These are phyloP conservation scores for Ligdia adustata DNA, from an alignment of 2,888 invertebrate species.

Conservation along the genomic window DNA sequence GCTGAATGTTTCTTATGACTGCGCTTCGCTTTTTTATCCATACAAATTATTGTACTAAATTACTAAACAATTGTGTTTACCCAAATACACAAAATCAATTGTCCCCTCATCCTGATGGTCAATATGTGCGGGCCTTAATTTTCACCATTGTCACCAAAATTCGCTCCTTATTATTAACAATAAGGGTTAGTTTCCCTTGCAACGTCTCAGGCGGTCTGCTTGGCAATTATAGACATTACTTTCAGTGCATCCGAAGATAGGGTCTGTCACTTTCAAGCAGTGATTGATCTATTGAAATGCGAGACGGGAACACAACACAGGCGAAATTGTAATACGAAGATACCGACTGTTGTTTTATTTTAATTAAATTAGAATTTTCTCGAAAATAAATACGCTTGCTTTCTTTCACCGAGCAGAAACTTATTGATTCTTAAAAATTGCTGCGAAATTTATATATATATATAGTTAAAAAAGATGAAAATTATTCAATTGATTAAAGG, in stretches of 20 bases:
- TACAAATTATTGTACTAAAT: too few species aligned
- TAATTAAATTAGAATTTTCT: constrained; percentile 1
- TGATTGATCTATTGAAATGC: constrained; percentile 38
- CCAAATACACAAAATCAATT: too few species aligned
- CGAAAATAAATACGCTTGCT: too few species aligned
- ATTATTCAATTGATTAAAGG: too few species aligned
- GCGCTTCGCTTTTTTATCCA: too few species aligned
- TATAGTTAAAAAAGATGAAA: too few species aligned
- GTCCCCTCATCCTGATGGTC: too few species aligned
- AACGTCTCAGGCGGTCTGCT: background rate
- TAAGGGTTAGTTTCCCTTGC: constrained; percentile 43
- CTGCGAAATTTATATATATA: too few species aligned
- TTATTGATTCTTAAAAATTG: too few species aligned
- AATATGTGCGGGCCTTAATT: constrained; percentile 52
- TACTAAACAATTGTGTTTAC: too few species aligned
- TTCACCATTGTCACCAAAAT: constrained; percentile 62
- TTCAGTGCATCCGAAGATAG: constrained; percentile 23
- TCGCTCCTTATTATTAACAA: constrained; percentile 50
- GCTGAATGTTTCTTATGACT: too few species aligned
- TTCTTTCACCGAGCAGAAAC: too few species aligned
- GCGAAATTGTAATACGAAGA: constrained; percentile 4
- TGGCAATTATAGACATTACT: constrained; percentile 36
- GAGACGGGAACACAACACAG: constrained; percentile 3
- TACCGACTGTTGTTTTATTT: background rate
- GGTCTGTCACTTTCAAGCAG: constrained; percentile 25